Evolutionary conservation across 2,888 invertebrate genomes (phyloP).

Genomic region (Apotomis turbidana): DNA sequence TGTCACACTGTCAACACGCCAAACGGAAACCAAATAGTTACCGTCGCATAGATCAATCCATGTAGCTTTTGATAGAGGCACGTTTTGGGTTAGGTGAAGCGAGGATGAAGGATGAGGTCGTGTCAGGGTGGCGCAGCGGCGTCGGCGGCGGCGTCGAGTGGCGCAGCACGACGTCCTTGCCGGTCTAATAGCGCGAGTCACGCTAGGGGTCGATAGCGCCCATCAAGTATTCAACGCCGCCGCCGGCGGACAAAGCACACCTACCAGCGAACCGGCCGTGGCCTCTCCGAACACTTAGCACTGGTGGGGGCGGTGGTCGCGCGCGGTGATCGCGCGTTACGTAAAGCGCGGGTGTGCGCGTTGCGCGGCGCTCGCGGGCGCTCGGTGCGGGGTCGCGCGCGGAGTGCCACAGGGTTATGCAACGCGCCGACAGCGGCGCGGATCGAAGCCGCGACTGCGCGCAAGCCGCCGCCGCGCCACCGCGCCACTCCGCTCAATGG

Average conservation of each 20-base stretch:
- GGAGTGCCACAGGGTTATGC: constrained; percentile 81
- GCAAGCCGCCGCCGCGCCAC: constrained; percentile 72
- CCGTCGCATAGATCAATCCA: constrained; percentile 9
- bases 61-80: constrained; percentile 13
- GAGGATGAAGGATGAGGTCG: constrained; percentile 47
- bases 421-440: constrained; percentile 77
- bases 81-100: constrained; percentile 38
- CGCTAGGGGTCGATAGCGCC: constrained; percentile 83
- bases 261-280: constrained; percentile 73
- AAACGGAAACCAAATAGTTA: constrained; percentile 24
- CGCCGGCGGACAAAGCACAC: constrained; percentile 70
- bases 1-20: constrained; percentile 36
- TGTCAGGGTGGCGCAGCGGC: constrained; percentile 47
- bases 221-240: constrained; percentile 77
- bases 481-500: constrained; percentile 49
- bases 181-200: constrained; percentile 73
- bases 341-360: constrained; percentile 78
- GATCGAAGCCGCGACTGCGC: constrained; percentile 70
- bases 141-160: constrained; percentile 60
- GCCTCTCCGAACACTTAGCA: constrained; percentile 57
- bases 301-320: constrained; percentile 52
- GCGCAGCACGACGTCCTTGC: constrained; percentile 82
- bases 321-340: constrained; percentile 78
- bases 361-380: constrained; percentile 78
- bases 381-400: constrained; percentile 80